Evolutionary conservation across 2,797 vertebrate genomes (phyloP).

Genomic region (Aeoliscus strigatus): DNA sequence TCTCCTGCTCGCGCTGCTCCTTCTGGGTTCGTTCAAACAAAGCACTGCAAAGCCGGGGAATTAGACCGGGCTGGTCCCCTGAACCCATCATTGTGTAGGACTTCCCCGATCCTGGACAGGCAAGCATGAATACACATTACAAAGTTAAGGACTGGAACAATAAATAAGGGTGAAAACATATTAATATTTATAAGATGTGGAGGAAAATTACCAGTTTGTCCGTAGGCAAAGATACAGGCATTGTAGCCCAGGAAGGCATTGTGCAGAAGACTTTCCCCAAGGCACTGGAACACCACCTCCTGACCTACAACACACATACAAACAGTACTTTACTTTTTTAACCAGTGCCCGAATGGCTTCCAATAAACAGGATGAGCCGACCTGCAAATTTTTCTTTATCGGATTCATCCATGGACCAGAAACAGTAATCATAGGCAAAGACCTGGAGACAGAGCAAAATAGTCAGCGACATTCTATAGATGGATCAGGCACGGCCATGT

Average conservation of each 20-base stretch:
- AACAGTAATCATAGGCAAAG: conserved; percentile 97
- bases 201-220: conserved; percentile 86
- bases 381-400: conserved; percentile 91
- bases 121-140: background rate
- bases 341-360: too few relatives aligned
- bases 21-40: conserved; percentile 78
- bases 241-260: conserved; percentile 98
- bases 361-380: conserved; percentile 44
- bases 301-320: conserved; percentile 78
- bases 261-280: conserved; percentile 93
- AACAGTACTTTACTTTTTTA: background rate
- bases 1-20: conserved; percentile 82
- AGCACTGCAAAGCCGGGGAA: conserved; percentile 88
- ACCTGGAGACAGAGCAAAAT: conserved; percentile 68
- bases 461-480: background rate
- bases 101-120: conserved; percentile 84
- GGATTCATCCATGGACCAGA: conserved; percentile 97
- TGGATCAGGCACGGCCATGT: too few relatives aligned
- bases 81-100: conserved; percentile 96
- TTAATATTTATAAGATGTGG: background rate
- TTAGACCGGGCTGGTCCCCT: conserved; percentile 86
- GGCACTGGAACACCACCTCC: conserved; percentile 97
- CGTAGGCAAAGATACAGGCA: conserved; percentile 97
- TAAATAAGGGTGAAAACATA: background rate
- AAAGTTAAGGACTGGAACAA: too few relatives aligned